These are phyloP conservation scores for Crax fasciolata DNA, from an alignment of 2,797 vertebrate genomes.

Conservation along the genomic window DNA sequence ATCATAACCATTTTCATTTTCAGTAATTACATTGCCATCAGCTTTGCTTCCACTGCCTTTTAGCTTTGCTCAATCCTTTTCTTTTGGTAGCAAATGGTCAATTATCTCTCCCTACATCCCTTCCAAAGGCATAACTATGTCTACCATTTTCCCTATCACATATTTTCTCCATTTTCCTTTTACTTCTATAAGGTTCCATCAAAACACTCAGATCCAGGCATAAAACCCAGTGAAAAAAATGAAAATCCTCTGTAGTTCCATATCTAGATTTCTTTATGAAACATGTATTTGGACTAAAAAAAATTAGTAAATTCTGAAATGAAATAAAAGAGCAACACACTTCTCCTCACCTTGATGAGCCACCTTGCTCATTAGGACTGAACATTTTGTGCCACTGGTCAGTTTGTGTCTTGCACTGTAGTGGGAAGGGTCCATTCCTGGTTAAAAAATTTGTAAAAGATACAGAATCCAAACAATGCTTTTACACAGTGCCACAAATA, in stretches of 20 bases:
- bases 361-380: neutral
- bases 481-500: neutral
- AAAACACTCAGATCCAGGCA: neutral
- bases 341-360: neutral
- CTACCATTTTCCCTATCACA: neutral
- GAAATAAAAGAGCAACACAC: neutral
- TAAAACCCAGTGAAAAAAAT: neutral
- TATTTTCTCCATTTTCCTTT: neutral
- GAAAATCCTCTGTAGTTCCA: neutral
- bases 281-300: neutral
- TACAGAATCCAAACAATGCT: neutral
- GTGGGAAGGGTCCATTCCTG: neutral
- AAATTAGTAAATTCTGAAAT: neutral
- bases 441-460: neutral
- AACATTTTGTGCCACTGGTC: neutral
- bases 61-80: slow-evolving; percentile 14
- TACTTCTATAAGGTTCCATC: neutral
- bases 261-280: neutral
- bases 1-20: slow-evolving; percentile 60
- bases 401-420: neutral
- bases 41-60: slow-evolving; percentile 38
- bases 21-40: slow-evolving; percentile 48
- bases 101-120: neutral
- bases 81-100: slow-evolving; percentile 4
- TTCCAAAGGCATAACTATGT: neutral